Evolutionary conservation across 2,888 invertebrate species (phyloP), one percentile per base, ranked within the genome.

Genomic region (Cephonodes hylas): DNA sequence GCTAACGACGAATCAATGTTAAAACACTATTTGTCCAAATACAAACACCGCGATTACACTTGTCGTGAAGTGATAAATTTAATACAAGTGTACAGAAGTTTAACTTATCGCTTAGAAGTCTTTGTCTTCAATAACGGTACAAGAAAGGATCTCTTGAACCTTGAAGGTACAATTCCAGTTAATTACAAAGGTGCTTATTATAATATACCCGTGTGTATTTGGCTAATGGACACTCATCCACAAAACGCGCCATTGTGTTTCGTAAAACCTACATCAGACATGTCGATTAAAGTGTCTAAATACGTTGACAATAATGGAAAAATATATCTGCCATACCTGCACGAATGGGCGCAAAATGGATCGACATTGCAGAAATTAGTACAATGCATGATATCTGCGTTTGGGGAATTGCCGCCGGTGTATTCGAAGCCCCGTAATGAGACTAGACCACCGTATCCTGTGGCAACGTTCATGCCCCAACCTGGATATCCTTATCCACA

Each of bases 161-260:
- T 99, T 60, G 95, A 95, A 79, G 99, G 99, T 60, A 99, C 99
- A 6, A 97, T 99, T 76, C 99, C 99, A 46, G 97, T 99, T 0
- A 93, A 94, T 60, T 99, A 96, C 83, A 98, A 97, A 94, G 97
- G 97, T 90, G 93, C 94, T 63, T 94, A 93, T 53, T 99, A 99
- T 89, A 98, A 99, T 90, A 99, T 99, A 85, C 99, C 99, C 13
- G 95, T 99, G 44, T 96, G 97, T 81, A 96, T 99, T 76, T 99
- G 98, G 97, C 84, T 99, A 58, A 96, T 98, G 95, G 98, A 99
- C 81, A 99, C 98, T 3, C 98, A 99, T 93, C 99, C 99, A 0
- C 95, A 96, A 82, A 97, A 98, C 91, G 98, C 99, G 38, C 99
- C 99, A 0, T 96, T 99, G 90, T 97, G 97, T 81, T 97, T 96